Evolutionary conservation across 2,888 invertebrate genomes (phyloP), one percentile per base, ranked within the genome.

Genomic region (Onthophagus sagittarius): DNA sequence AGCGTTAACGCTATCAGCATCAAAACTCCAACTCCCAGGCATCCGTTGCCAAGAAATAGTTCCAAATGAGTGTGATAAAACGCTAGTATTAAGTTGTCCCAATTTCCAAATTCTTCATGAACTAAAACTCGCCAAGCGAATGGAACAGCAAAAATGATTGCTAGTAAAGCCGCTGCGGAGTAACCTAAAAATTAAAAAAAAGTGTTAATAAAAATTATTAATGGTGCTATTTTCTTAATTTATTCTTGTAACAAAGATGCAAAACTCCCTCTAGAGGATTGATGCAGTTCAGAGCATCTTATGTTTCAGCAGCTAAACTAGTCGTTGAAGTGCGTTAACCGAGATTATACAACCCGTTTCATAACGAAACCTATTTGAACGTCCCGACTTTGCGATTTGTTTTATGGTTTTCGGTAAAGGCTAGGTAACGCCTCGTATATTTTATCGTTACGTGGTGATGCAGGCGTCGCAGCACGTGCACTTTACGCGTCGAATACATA

Each of bases 111-210:
- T 81, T 92, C 91, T 76, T 89, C 88, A 83, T 91, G 90, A 71
- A 90, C 87, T 70, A 91, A 85, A 77, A 92, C 90, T 69, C 92
- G 87, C 81, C 91, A 88, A 65, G 91, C 88, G 82, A 92, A 91
- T 63, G 92, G 89, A 73, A 93, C 88, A 76, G 91, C 91, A 79
- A 92, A 91, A 62, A 91, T 82, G 78, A 93, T 92, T 13, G 92
- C 91, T 81, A 93, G 86, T 71, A 94, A 87, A 62, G 94, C 93
- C 11, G 93, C 93, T 2, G 91, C 89, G n/a, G 94, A 93, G 81
- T 94, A 90, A 71, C 93, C 93, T 89, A 87, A 5, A 87, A 32
- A 67, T 11, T 3, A 15, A 63, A 63, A 63, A 63, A 15, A 63
- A 15, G 23, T 23, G 23, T 23, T 23, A 23, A 23, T 23, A 23